Percentiles rank a stretch among this genome's conserved stretches.
phyloP scores from a whole-genome alignment of 2,888 invertebrate genomes.

The Ophion ellenae region DNA sequence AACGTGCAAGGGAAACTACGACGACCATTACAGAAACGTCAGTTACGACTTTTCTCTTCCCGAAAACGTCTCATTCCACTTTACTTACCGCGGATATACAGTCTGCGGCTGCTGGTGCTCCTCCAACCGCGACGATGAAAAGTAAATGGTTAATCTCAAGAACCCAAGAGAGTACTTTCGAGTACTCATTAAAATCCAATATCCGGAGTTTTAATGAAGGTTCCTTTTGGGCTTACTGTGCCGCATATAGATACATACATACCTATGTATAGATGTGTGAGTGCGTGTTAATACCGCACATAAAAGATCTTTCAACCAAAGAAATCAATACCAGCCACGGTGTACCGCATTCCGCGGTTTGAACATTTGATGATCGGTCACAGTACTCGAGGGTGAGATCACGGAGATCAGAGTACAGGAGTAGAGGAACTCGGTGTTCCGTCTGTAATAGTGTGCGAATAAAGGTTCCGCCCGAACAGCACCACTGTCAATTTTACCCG shows the following conservation, averaged over 20 bases:
- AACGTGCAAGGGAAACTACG: slow-evolving; percentile 9
- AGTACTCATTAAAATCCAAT: slow-evolving; percentile 57
- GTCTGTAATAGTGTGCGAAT: too few species aligned
- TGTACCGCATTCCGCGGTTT: not conserved
- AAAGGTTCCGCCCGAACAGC: too few species aligned
- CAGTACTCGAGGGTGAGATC: not conserved
- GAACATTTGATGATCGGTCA: not conserved
- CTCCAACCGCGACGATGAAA: slow-evolving; percentile 50
- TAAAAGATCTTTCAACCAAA: slow-evolving; percentile 22
- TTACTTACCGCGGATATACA: slow-evolving; percentile 17
- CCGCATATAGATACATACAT: not conserved
- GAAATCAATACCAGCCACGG: slow-evolving; percentile 7
- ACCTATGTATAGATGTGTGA: not conserved
- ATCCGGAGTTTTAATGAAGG: slow-evolving; percentile 56
- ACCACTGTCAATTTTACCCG: too few species aligned
- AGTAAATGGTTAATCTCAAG: slow-evolving; percentile 56
- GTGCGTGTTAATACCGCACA: not conserved
- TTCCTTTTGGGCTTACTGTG: slow-evolving; percentile 38
- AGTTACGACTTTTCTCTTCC: slow-evolving; percentile 36
- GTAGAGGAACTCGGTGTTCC: too few species aligned
- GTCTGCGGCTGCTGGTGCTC: slow-evolving; percentile 28
- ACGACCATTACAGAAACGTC: slow-evolving; percentile 10
- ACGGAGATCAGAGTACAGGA: too few species aligned
- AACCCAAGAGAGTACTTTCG: slow-evolving; percentile 32
- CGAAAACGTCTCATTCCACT: slow-evolving; percentile 22